Percentiles rank a stretch among this genome's conserved stretches.
Evolutionary conservation across 2,797 vertebrate species (phyloP).

Genomic region (Molossus molossus): DNA sequence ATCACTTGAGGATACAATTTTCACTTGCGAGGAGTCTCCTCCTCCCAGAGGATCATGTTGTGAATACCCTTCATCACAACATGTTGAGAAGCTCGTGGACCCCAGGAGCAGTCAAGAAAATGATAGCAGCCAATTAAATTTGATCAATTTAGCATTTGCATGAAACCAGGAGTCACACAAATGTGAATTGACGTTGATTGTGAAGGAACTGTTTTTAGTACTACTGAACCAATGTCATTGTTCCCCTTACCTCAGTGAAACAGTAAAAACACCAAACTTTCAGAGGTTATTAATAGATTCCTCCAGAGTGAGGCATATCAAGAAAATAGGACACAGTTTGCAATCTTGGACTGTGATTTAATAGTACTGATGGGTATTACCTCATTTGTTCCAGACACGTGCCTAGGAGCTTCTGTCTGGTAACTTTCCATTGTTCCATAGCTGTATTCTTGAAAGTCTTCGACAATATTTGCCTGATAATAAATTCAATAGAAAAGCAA

Average conservation of each 20-base stretch:
- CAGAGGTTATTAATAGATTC: conserved; percentile 55
- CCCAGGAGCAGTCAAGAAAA: conserved; percentile 58
- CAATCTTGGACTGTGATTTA: not conserved
- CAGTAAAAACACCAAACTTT: not conserved
- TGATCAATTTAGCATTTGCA: conserved; percentile 46
- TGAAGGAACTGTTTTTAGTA: conserved; percentile 47
- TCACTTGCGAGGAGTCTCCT: conserved; percentile 29
- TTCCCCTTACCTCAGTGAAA: conserved; percentile 30
- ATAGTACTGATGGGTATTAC: conserved; percentile 88
- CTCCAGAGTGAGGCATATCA: conserved; percentile 28
- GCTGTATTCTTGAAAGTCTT: conserved; percentile 95
- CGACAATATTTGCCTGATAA: conserved; percentile 95
- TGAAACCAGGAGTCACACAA: conserved; percentile 70
- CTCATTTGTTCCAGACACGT: conserved; percentile 94
- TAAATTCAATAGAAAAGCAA: conserved; percentile 87
- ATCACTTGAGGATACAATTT: conserved; percentile 78
- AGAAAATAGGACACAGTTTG: not conserved
- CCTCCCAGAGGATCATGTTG: conserved; percentile 27
- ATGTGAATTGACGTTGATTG: conserved; percentile 43
- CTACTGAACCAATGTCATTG: not conserved
- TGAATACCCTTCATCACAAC: conserved; percentile 41
- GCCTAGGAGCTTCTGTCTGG: conserved; percentile 93
- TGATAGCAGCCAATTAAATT: conserved; percentile 53
- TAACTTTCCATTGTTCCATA: conserved; percentile 94
- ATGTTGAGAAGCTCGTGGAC: not conserved